Conservation (phyloP, 2,888 invertebrate genomes). For the Drosophila niveifrons region DNA sequence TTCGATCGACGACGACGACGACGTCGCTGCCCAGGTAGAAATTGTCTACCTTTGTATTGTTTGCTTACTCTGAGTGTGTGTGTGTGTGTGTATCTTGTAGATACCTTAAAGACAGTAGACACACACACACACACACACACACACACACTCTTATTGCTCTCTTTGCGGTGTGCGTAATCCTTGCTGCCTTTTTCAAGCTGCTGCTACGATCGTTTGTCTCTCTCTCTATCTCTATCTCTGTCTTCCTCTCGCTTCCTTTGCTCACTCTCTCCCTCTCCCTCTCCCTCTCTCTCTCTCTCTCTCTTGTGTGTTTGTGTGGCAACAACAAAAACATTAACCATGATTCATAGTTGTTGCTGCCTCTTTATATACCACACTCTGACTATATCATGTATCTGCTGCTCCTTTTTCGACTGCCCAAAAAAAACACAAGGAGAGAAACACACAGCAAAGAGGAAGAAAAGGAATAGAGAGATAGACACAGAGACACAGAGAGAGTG, state of each 20-base stretch:
- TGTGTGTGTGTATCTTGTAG: conserved; percentile 67
- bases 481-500: too few relatives aligned
- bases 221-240: not conserved
- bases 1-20: conserved; percentile 66
- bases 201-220: conserved; percentile 28
- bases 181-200: conserved; percentile 52
- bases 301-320: not conserved
- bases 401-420: conserved; percentile 13
- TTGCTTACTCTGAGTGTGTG: conserved; percentile 51
- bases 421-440: conserved; percentile 8
- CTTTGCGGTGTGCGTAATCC: conserved; percentile 52
- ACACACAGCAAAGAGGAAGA: conserved; percentile 3
- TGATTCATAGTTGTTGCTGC: conserved; percentile 39
- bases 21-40: conserved; percentile 73
- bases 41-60: conserved; percentile 73
- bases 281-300: not conserved
- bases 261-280: not conserved
- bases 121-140: conserved; percentile 24
- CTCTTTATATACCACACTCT: conserved; percentile 8
- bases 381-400: conserved; percentile 8
- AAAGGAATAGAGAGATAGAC: not conserved
- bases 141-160: conserved; percentile 24
- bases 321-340: conserved; percentile 45
- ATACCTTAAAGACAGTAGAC: conserved; percentile 67
- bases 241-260: too few relatives aligned